Evolutionary conservation across 2,113 vertebrate genomes (phyloP).

Genomic region (Thermophis baileyi): DNA sequence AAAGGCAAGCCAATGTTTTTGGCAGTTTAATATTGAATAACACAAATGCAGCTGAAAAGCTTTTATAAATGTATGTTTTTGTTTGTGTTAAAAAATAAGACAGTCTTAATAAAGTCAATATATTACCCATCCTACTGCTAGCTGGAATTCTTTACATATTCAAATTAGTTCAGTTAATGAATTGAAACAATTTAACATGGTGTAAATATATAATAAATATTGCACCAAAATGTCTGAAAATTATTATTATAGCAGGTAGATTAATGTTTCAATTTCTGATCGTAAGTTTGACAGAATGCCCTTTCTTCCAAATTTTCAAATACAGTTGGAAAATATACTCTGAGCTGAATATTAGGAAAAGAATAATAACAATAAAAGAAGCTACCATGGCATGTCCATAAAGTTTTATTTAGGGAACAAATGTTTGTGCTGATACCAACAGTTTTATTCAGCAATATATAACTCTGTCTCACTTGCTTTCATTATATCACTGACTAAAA

Average conservation of each 20-base stretch:
- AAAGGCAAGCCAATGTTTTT: conserved; percentile 37
- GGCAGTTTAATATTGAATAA: conserved; percentile 9
- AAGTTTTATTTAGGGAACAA: background rate
- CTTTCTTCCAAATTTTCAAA: background rate
- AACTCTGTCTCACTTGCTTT: conserved; percentile 7
- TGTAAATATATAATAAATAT: conserved; percentile 10
- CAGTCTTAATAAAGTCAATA: conserved; percentile 28
- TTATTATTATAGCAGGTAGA: background rate
- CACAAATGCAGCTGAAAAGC: conserved; percentile 5
- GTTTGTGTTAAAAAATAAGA: background rate
- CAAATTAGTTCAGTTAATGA: conserved; percentile 20
- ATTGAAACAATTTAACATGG: conserved; percentile 1
- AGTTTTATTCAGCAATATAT: conserved; percentile 5
- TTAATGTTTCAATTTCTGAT: background rate
- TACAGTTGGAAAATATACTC: background rate
- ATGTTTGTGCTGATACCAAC: conserved; percentile 12
- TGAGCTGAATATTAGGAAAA: background rate
- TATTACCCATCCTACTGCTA: conserved; percentile 1
- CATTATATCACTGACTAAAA: conserved; percentile 32
- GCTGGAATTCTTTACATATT: background rate
- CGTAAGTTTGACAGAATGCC: background rate
- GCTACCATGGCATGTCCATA: background rate
- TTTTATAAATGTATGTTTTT: conserved; percentile 20
- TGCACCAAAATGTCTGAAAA: background rate
- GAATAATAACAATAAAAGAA: background rate